Conservation (phyloP, 2,888 invertebrate genomes). For the Stenodera caucasica region DNA sequence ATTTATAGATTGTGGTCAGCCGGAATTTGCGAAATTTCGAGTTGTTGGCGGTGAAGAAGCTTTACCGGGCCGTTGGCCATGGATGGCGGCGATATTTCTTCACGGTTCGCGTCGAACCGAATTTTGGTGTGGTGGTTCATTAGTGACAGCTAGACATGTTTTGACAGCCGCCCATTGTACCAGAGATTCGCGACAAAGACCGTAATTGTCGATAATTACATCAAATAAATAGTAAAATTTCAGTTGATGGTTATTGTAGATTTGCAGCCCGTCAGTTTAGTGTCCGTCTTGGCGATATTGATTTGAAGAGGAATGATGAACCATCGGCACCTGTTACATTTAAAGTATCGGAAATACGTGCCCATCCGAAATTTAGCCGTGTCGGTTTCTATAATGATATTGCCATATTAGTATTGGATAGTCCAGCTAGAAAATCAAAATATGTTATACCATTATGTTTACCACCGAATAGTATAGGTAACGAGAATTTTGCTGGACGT, state of each 20-base stretch:
- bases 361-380: slow-evolving; percentile 83
- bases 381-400: slow-evolving; percentile 96
- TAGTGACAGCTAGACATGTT: slow-evolving; percentile 78
- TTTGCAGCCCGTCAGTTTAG: slow-evolving; percentile 88
- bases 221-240: slow-evolving; percentile 7
- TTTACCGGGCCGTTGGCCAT: slow-evolving; percentile 87
- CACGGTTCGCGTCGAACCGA: slow-evolving; percentile 83
- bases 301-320: slow-evolving; percentile 80
- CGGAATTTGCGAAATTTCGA: slow-evolving; percentile 80
- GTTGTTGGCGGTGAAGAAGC: slow-evolving; percentile 90
- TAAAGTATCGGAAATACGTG: slow-evolving; percentile 74
- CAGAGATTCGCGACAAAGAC: slow-evolving; percentile 82
- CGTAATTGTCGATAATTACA: slow-evolving; percentile 58
- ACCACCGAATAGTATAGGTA: slow-evolving; percentile 63
- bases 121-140: slow-evolving; percentile 92
- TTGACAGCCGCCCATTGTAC: slow-evolving; percentile 94
- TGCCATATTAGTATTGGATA: slow-evolving; percentile 76
- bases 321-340: slow-evolving; percentile 82
- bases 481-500: slow-evolving; percentile 70
- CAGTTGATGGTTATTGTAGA: slow-evolving; percentile 55
- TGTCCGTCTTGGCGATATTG: slow-evolving; percentile 86
- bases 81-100: slow-evolving; percentile 94
- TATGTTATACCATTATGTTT: slow-evolving; percentile 88
- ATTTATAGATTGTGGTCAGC: slow-evolving; percentile 80
- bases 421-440: slow-evolving; percentile 77